Evolutionary conservation across 2,888 invertebrate species (phyloP).

Genomic region (Macaria liturata): DNA sequence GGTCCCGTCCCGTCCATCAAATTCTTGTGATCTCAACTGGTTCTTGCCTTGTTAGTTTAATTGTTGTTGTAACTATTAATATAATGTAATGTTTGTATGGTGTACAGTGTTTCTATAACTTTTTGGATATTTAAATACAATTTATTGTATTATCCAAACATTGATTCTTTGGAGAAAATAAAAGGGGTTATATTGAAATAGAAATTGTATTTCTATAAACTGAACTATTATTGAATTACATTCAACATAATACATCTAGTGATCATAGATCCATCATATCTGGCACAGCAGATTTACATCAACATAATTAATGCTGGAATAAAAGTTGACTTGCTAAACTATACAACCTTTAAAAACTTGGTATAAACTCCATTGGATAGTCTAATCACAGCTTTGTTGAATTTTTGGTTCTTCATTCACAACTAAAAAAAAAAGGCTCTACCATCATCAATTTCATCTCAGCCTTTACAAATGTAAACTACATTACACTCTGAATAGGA

Average conservation of each 20-base stretch:
- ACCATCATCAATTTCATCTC: too few species aligned
- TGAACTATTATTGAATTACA: conserved; percentile 24
- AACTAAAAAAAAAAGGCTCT: too few species aligned
- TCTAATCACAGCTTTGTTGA: too few species aligned
- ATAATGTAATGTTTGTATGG: conserved; percentile 71
- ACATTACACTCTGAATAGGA: too few species aligned
- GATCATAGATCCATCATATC: too few species aligned
- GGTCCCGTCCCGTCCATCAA: conserved; percentile 26
- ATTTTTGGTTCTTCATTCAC: too few species aligned
- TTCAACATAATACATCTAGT: conserved; percentile 15
- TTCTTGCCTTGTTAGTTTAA: conserved; percentile 35
- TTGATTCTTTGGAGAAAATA: conserved; percentile 51
- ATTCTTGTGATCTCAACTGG: conserved; percentile 51
- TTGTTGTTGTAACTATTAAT: conserved; percentile 58
- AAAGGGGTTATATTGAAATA: conserved; percentile 38
- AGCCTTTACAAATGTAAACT: too few species aligned
- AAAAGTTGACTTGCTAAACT: too few species aligned
- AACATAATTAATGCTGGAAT: too few species aligned
- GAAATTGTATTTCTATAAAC: conserved; percentile 49
- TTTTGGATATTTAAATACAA: conserved; percentile 67
- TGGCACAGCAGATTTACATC: too few species aligned
- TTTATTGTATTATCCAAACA: conserved; percentile 52
- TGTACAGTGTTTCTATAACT: conserved; percentile 75
- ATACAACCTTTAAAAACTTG: too few species aligned
- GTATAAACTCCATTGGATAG: too few species aligned